Conservation (phyloP, 2,797 vertebrate genomes). For the Channa striata region DNA sequence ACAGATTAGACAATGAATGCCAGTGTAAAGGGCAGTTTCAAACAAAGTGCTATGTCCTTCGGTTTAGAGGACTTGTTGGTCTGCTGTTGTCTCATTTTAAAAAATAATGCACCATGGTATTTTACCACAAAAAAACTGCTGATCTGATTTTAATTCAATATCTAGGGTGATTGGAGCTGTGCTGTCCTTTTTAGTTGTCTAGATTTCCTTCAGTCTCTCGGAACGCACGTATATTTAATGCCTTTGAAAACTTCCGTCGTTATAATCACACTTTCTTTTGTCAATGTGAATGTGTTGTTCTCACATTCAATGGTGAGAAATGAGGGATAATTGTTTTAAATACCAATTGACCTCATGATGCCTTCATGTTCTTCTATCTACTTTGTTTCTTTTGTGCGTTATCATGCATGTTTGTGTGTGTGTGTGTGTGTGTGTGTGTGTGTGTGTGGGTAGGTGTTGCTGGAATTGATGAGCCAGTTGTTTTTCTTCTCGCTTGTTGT, state of each 20-base stretch:
- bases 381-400: background rate
- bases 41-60: background rate
- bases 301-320: constrained; percentile 30
- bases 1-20: background rate
- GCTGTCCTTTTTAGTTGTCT: background rate
- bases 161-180: background rate
- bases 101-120: background rate
- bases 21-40: background rate
- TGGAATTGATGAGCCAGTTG: constrained; percentile 52
- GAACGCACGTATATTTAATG: background rate
- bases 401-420: background rate
- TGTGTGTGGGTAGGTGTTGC: constrained; percentile 31
- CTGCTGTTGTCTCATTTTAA: constrained; percentile 1
- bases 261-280: background rate
- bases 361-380: constrained; percentile 1
- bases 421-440: constrained; percentile 1
- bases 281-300: constrained; percentile 18
- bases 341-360: background rate
- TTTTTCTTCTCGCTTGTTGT: constrained; percentile 34
- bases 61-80: background rate
- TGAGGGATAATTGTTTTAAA: constrained; percentile 11
- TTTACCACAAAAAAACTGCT: background rate
- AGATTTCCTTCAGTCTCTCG: background rate
- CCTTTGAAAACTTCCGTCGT: background rate
- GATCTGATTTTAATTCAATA: constrained; percentile 6